Evolutionary conservation across 2,888 invertebrate species (phyloP).

Genomic region (Brachypalpus laphriformis): DNA sequence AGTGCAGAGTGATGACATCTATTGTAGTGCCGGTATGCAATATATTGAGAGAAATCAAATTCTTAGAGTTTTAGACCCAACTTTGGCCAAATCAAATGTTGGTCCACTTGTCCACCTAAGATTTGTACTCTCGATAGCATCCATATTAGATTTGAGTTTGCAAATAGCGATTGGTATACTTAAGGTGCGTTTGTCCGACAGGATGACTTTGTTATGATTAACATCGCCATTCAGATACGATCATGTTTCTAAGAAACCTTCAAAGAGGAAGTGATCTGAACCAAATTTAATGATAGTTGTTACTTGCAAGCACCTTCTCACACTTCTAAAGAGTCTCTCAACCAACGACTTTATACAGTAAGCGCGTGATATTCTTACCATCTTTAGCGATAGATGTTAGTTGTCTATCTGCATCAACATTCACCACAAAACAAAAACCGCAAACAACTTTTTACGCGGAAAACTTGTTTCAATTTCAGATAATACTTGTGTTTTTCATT

Average conservation of each 20-base stretch:
- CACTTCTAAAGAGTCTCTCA: neutral
- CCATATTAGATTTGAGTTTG: too few relatives aligned
- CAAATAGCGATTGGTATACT: too few relatives aligned
- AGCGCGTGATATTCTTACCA: neutral
- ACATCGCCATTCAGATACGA: too few relatives aligned
- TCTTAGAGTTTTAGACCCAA: too few relatives aligned
- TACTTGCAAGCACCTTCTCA: neutral
- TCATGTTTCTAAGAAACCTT: neutral
- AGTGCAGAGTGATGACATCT: too few relatives aligned
- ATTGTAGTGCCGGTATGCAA: too few relatives aligned
- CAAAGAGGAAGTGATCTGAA: neutral
- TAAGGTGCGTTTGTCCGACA: too few relatives aligned
- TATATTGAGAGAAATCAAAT: too few relatives aligned
- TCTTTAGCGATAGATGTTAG: neutral
- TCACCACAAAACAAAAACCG: constrained; percentile 20
- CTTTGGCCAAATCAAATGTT: too few relatives aligned
- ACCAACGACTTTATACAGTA: neutral
- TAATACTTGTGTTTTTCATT: neutral
- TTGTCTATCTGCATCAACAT: neutral
- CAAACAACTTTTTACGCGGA: neutral
- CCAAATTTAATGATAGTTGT: neutral
- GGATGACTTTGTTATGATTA: too few relatives aligned
- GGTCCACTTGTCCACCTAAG: too few relatives aligned
- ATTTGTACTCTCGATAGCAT: too few relatives aligned
- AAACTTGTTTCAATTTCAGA: constrained; percentile 28